These are phyloP conservation scores for Callimorpha dominula DNA, from an alignment of 2,888 invertebrate genomes.

Conservation along the genomic window DNA sequence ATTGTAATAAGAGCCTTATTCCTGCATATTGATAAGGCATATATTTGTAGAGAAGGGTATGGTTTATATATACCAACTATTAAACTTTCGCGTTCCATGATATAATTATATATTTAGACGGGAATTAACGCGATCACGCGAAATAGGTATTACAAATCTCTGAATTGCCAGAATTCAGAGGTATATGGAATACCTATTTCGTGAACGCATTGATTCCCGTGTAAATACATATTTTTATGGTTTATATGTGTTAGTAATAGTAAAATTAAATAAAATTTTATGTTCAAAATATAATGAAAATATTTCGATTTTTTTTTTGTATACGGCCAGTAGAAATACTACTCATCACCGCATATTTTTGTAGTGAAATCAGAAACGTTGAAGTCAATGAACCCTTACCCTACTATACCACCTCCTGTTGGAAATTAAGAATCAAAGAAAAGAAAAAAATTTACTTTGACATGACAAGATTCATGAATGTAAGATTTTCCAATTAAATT, in stretches of 20 bases:
- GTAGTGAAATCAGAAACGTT: neutral
- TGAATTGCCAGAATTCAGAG: too few species aligned
- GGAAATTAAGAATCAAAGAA: neutral
- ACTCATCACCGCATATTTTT: neutral
- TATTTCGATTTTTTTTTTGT: too few species aligned
- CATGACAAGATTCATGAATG: conserved; percentile 4
- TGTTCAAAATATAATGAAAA: too few species aligned
- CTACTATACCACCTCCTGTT: neutral
- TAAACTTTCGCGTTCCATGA: too few species aligned
- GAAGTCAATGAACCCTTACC: neutral
- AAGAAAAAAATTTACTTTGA: neutral
- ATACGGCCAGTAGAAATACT: neutral
- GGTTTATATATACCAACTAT: neutral
- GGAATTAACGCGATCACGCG: too few species aligned
- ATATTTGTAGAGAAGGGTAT: neutral
- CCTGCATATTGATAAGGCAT: neutral
- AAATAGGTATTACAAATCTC: too few species aligned
- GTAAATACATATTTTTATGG: too few species aligned
- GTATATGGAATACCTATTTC: too few species aligned
- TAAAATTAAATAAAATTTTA: too few species aligned
- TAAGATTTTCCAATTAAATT: conserved; percentile 26
- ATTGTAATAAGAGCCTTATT: neutral
- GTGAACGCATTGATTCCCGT: too few species aligned
- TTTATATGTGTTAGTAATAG: too few species aligned
- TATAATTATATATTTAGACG: too few species aligned